Base-by-base conservation (phyloP, 2,888 invertebrate species). In the Thymelicus sylvestris region DNA sequence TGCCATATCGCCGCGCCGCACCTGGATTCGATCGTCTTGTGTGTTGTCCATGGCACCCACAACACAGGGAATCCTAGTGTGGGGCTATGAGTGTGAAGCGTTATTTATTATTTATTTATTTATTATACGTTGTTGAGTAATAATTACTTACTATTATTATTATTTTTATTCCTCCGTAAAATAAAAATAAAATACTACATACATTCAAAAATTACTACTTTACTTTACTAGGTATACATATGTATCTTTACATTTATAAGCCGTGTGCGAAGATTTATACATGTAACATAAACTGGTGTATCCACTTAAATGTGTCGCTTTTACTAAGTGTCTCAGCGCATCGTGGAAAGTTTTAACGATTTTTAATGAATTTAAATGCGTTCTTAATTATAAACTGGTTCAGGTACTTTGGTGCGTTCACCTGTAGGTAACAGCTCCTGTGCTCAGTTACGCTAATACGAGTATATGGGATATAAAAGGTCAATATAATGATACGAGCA, bases 321-420 rank as follows among this genome's bases (percentile, higher is more conserved):
- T 57, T 65, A 71, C 71, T 74, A 59, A 67, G 63, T 74, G 76
- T 88, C 84, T 85, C 86, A 79, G 78, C 86, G 78, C 76, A 74
- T 71, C 69, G 82, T 87, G 81, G 87, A 91, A 89, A 89, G 87
- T 89, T 89, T 87, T 87, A 87, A 88, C 84, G 86, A 86, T 87
- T 88, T 91, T 90, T 89, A 92, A 92, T 92, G 89, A 92, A 92
- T 92, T 91, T 91, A 88, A 92, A 92, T 89, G 86, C 84, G 88
- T 86, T 89, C 90, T 92, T 91, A 91, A 92, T 92, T 91, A 90
- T 86, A 81, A 89, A 92, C 91, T 87, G 92, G 91, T 91, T 87
- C 86, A 88, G 81, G 86, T 87, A 83, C 88, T 90, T 86, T 85
- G 81, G 86, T 87, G 83, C 89, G 82, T 88, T 86, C 88, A 89